Conservation (phyloP, 92 coral and sea anemone genomes). For the Muricea muricata region DNA sequence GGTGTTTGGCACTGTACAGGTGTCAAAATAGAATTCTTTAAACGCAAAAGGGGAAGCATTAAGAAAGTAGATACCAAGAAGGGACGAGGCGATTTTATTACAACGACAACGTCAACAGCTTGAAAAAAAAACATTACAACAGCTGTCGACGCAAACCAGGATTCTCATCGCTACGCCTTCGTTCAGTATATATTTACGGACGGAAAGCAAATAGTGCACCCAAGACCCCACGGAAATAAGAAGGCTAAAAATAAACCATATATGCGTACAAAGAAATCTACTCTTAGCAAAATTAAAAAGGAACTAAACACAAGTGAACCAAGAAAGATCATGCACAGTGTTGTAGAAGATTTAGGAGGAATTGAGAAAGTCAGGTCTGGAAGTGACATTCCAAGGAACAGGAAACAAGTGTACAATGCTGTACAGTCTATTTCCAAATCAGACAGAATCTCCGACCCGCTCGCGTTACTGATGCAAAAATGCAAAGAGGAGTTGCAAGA, state of each 20-base stretch:
- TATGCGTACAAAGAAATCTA: neutral
- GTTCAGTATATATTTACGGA: neutral
- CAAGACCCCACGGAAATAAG: neutral
- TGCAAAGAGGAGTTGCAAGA: neutral
- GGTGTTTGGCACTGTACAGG: neutral
- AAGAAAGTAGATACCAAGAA: neutral
- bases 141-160: neutral
- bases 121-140: neutral
- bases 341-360: neutral
- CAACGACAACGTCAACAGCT: neutral
- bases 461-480: neutral
- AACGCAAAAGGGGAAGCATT: neutral
- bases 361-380: neutral
- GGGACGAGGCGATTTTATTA: neutral
- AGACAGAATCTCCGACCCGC: neutral
- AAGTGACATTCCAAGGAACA: neutral
- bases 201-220: neutral
- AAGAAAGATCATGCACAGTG: neutral
- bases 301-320: neutral
- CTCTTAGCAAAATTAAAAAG: neutral
- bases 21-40: neutral
- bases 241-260: neutral
- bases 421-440: neutral
- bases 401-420: neutral
- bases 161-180: neutral